Evolutionary conservation across 2,888 invertebrate species (phyloP).

Genomic region (Meteorus colon): DNA sequence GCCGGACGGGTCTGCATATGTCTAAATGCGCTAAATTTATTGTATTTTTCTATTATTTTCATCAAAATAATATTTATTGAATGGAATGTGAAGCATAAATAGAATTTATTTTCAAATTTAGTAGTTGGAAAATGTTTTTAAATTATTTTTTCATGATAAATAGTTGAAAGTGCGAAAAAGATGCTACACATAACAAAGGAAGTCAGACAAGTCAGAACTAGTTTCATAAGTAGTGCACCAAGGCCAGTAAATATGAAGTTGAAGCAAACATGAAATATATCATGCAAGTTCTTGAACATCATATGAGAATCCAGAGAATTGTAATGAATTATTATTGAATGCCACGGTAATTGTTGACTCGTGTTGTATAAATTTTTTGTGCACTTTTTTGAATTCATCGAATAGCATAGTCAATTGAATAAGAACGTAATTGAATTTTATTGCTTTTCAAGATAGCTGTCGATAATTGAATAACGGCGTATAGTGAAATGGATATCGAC

Average conservation of each 20-base stretch:
- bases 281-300: no score
- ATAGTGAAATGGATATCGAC: neutral
- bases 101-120: neutral
- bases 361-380: neutral
- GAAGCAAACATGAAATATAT: no score
- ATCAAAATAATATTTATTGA: neutral
- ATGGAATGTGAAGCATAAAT: neutral
- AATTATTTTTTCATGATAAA: neutral
- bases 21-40: constrained; percentile 29
- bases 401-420: neutral
- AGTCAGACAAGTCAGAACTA: neutral
- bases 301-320: no score
- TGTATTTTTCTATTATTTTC: constrained; percentile 18
- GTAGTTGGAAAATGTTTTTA: neutral
- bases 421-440: neutral
- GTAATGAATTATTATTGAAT: neutral
- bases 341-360: neutral
- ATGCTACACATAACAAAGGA: neutral
- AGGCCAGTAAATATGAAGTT: no score
- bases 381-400: neutral
- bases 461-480: neutral
- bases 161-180: neutral
- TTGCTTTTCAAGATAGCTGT: neutral
- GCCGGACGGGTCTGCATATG: constrained; percentile 42
- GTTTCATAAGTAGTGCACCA: no score